Conservation (phyloP, 2,113 vertebrate species). For the Geococcyx californianus region DNA sequence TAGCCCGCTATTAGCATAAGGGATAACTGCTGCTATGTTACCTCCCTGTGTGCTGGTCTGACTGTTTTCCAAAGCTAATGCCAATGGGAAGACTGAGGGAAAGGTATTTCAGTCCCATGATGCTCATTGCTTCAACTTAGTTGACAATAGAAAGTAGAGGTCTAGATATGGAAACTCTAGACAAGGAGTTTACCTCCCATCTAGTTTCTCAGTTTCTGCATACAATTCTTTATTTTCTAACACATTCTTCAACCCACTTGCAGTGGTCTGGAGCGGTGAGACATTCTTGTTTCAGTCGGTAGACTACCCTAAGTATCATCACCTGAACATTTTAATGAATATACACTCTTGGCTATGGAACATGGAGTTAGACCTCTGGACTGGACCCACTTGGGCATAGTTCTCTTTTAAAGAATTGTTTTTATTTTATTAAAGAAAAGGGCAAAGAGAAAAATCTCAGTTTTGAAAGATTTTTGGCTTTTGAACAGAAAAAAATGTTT, state of each 20-base stretch:
- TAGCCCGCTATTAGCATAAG: not conserved
- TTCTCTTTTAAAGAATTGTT: not conserved
- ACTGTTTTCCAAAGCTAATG: not conserved
- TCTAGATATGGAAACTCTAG: not conserved
- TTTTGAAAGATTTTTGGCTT: not conserved
- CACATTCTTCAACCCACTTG: not conserved
- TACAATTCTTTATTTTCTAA: not conserved
- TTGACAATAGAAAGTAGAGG: not conserved
- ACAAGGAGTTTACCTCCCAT: not conserved
- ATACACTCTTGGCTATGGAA: not conserved
- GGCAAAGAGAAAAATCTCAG: not conserved
- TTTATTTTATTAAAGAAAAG: not conserved
- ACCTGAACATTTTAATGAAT: not conserved
- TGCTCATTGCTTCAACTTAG: not conserved
- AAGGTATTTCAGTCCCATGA: not conserved
- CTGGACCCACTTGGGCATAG: rapidly evolving
- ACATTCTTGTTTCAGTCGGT: not conserved
- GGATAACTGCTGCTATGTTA: not conserved
- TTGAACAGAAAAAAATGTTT: not conserved
- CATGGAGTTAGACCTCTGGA: not conserved
- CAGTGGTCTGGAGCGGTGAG: not conserved
- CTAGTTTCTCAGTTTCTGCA: not conserved
- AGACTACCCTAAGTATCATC: not conserved
- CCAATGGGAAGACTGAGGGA: not conserved
- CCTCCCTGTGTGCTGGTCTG: not conserved